Evolutionary conservation across 2,797 vertebrate genomes (phyloP), one percentile per base, ranked within the genome.

Genomic region (Ctenopoma kingsleyae): DNA sequence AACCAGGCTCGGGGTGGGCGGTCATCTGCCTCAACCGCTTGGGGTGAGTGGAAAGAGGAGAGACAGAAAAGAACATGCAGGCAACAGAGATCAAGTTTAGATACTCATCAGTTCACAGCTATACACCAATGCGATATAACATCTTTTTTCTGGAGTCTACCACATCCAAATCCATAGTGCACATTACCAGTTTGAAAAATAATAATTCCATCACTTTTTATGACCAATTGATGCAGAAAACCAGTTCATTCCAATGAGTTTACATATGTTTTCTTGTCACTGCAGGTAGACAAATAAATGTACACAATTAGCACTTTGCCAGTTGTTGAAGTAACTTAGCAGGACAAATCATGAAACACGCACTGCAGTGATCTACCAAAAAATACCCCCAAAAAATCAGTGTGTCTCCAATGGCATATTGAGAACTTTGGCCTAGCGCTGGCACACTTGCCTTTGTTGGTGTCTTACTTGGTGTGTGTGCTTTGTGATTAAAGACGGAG

Each of bases 401-500:
- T 22, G 25, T 67, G 47, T 59, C 62, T 67, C 53, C 49, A 53
- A 56, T 76, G 59, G 47, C 65, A 64, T 51, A 59, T n/a, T 67
- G 53, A 62, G 74, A 76, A 60, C 50, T 36, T 67, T 61, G 56
- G 67, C 67, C 66, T 16, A 20, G 48, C 4, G 7, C 32, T 35
- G 43, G 62, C 67, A 57, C 61, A 60, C 67, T 66, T 3, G 19
- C 57, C 57, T 67, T 77, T 78, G 81, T 76, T 70, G 66, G 62
- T 78, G 62, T 82, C 74, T 87, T 40, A 66, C 74, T 81, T 70
- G 74, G 79, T 81, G 73, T 49, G 71, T 76, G 73, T 57, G 74
- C 78, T 83, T 74, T 87, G 83, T 91, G 85, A 91, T 91, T 84
- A 86, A n/a, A 84, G 81, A 74, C 51, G 78, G 68, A 72, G 64